phyloP scores from a whole-genome alignment of 2,888 invertebrate species.

The Chaetoderma sp. region DNA sequence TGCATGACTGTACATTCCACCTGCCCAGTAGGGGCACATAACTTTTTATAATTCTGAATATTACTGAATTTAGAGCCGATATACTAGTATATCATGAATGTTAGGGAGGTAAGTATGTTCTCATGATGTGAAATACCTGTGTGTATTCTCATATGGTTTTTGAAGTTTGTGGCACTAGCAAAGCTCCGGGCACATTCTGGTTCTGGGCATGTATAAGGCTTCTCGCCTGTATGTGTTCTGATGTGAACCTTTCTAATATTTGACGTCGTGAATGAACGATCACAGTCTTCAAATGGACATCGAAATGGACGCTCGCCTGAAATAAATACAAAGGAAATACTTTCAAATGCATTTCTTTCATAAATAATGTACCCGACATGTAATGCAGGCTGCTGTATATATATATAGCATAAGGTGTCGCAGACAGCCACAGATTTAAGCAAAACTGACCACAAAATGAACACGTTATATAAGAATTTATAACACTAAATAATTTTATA shows the following conservation, averaged over 20 bases:
- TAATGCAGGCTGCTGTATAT: too few relatives aligned
- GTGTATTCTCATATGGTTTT: constrained; percentile 79
- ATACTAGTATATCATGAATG: too few relatives aligned
- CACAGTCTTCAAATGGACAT: constrained; percentile 74
- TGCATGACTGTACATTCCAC: too few relatives aligned
- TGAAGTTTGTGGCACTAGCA: constrained; percentile 78
- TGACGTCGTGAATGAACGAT: constrained; percentile 78
- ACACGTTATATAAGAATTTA: not conserved
- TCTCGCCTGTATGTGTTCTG: constrained; percentile 78
- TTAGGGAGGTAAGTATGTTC: too few relatives aligned
- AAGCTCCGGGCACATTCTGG: constrained; percentile 77
- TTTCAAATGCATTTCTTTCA: too few relatives aligned
- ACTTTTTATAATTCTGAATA: too few relatives aligned
- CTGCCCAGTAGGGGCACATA: too few relatives aligned
- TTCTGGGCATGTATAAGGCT: constrained; percentile 76
- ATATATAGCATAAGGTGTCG: not conserved
- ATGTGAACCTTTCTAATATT: constrained; percentile 79
- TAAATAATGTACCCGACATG: too few relatives aligned
- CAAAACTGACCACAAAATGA: not conserved
- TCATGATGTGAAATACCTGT: constrained; percentile 75
- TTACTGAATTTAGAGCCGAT: too few relatives aligned
- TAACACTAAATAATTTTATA: too few relatives aligned
- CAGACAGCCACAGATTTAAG: not conserved
- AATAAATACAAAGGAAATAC: constrained; percentile 19
- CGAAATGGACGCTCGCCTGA: constrained; percentile 70